phyloP scores from a whole-genome alignment of 37 sponge, comb jelly and placozoan species.

The Spongilla lacustris region DNA sequence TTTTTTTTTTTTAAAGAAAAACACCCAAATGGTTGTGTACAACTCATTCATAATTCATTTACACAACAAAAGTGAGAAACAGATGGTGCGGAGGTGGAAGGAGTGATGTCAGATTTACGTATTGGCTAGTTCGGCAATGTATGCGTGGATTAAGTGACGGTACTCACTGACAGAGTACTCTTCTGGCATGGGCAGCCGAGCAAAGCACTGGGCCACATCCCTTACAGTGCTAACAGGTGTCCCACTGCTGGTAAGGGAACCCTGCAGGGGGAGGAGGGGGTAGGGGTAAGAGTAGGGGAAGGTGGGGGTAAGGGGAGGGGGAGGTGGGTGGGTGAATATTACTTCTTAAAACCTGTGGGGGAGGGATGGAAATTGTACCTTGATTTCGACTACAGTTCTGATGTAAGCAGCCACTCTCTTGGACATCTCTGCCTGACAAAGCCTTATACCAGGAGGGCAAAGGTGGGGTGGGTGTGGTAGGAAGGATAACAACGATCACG shows the following conservation, averaged over 20 bases:
- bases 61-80: not conserved
- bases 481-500: not conserved
- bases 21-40: not conserved
- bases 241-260: not conserved
- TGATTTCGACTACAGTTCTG: slow-evolving; percentile 22
- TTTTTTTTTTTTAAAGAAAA: not conserved
- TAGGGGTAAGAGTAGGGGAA: not conserved
- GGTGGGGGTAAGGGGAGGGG: not conserved
- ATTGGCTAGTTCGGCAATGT: slow-evolving; percentile 15
- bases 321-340: not conserved
- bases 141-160: slow-evolving; percentile 14
- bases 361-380: too few relatives aligned
- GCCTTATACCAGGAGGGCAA: too few relatives aligned
- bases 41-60: not conserved
- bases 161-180: slow-evolving; percentile 41
- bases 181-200: slow-evolving; percentile 43
- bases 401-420: slow-evolving; percentile 35
- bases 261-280: not conserved
- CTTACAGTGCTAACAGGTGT: not conserved
- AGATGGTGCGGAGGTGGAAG: not conserved
- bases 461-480: too few relatives aligned
- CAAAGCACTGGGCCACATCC: slow-evolving; percentile 10
- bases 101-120: not conserved
- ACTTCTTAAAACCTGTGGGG: too few relatives aligned
- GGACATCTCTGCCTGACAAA: slow-evolving; percentile 71